Percentiles rank a stretch among this genome's conserved stretches.
Evolutionary conservation across 2,888 invertebrate genomes (phyloP).

Genomic region (Drosophila trichaetosa): DNA sequence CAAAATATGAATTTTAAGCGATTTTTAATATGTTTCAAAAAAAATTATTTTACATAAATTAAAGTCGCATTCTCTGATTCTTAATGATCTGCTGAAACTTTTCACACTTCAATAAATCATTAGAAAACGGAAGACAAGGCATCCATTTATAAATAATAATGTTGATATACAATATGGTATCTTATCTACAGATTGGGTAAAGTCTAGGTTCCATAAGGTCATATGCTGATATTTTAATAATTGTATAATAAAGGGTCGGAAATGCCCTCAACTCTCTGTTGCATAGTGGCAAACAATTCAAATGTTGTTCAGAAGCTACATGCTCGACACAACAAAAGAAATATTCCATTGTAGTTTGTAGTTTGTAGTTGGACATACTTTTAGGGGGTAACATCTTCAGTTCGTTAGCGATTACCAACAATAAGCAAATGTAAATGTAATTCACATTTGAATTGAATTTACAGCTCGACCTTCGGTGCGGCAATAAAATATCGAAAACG

Average conservation of each 20-base stretch:
- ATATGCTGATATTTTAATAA: background rate
- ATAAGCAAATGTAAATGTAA: conserved; percentile 68
- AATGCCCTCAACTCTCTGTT: conserved; percentile 7
- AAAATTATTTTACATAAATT: background rate
- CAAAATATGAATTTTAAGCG: background rate
- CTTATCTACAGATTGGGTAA: background rate
- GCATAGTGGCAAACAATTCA: conserved; percentile 8
- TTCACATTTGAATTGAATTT: conserved; percentile 67
- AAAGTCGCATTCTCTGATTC: background rate
- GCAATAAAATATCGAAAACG: conserved; percentile 57
- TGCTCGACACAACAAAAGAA: conserved; percentile 10
- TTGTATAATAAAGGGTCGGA: conserved; percentile 1
- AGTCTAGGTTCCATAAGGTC: background rate
- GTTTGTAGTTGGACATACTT: conserved; percentile 3
- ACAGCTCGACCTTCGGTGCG: conserved; percentile 58
- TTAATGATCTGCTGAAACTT: background rate
- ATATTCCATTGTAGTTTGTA: conserved; percentile 24
- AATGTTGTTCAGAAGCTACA: conserved; percentile 43
- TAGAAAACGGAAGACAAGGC: background rate
- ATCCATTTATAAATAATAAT: background rate
- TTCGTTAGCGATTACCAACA: conserved; percentile 60
- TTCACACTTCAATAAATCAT: conserved; percentile 3
- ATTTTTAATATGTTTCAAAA: background rate
- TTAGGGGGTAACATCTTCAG: conserved; percentile 40
- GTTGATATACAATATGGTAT: background rate